Percentiles rank a stretch among this genome's conserved stretches.
Evolutionary conservation across 2,113 vertebrate species (phyloP).

Genomic region (Pachyramphus minor): DNA sequence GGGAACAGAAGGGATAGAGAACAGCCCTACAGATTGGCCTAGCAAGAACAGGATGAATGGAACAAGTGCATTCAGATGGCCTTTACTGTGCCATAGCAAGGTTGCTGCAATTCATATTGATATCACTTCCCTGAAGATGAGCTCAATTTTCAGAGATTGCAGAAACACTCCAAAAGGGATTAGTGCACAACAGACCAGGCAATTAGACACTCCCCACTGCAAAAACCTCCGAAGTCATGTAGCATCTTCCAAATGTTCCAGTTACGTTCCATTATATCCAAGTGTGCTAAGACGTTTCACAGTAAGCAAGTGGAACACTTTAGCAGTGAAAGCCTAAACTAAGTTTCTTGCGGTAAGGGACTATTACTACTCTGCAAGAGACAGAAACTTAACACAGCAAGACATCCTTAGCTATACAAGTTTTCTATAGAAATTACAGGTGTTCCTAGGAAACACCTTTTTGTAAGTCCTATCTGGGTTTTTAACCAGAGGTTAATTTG

Average conservation of each 20-base stretch:
- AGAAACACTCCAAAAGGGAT: background rate
- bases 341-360: background rate
- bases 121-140: background rate
- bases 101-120: background rate
- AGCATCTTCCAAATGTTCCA: background rate
- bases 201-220: background rate
- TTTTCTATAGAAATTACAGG: background rate
- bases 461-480: background rate
- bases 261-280: background rate
- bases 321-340: background rate
- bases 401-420: background rate
- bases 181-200: background rate
- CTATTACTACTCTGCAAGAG: background rate
- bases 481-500: conserved; percentile 17
- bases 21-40: background rate
- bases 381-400: background rate
- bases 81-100: background rate
- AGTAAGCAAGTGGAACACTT: background rate
- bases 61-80: no score
- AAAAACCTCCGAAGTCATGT: background rate
- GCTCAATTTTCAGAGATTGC: background rate
- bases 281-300: background rate
- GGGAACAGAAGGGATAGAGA: background rate
- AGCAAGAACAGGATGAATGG: background rate
- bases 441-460: background rate